These are phyloP conservation scores for Omphaloscelis lunosa DNA, from an alignment of 2,888 invertebrate genomes.

Conservation along the genomic window DNA sequence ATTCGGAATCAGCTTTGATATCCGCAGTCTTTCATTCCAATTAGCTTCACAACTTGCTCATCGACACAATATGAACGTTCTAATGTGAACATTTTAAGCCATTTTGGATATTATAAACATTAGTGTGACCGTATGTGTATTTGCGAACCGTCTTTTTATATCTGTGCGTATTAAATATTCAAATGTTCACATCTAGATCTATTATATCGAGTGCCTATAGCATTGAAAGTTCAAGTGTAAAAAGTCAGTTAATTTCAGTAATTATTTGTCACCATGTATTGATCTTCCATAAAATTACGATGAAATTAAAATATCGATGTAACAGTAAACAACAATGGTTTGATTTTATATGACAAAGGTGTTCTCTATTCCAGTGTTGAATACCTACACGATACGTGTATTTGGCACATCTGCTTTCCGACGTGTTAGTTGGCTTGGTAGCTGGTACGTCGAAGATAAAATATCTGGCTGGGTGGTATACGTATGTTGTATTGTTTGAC, in stretches of 20 bases:
- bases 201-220: conserved; percentile 91
- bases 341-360: conserved; percentile 71
- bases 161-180: conserved; percentile 87
- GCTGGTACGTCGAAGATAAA: conserved; percentile 61
- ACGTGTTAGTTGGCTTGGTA: conserved; percentile 64
- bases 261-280: conserved; percentile 90
- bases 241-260: conserved; percentile 90
- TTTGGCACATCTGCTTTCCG: conserved; percentile 70
- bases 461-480: conserved; percentile 63
- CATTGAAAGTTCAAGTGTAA: conserved; percentile 90
- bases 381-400: conserved; percentile 42
- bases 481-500: conserved; percentile 69
- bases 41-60: conserved; percentile 85
- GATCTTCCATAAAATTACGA: conserved; percentile 91
- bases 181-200: conserved; percentile 90
- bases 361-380: conserved; percentile 36
- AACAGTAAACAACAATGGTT: conserved; percentile 86
- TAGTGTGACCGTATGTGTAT: conserved; percentile 86
- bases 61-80: conserved; percentile 81
- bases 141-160: conserved; percentile 87
- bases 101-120: conserved; percentile 87
- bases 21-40: conserved; percentile 84
- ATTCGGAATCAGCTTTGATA: conserved; percentile 84
- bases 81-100: conserved; percentile 89
- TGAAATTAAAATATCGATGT: conserved; percentile 91